These are phyloP conservation scores for Apostichopus californicus DNA, from an alignment of 35 echinoderm and acorn worm genomes.

Conservation along the genomic window DNA sequence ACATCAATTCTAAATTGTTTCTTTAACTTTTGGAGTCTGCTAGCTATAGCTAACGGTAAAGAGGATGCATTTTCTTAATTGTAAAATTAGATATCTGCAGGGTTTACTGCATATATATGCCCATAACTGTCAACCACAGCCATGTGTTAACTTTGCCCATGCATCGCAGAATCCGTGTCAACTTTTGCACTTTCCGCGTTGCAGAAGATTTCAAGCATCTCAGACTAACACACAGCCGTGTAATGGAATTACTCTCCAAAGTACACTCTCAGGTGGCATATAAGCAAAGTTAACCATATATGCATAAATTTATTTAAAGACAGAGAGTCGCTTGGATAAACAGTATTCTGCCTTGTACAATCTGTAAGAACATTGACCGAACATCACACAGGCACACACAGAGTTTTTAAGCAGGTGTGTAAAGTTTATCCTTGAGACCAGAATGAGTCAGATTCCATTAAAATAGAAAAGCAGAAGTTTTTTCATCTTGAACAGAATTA, in stretches of 20 bases:
- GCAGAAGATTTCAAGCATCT: background rate
- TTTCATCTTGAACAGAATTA: background rate
- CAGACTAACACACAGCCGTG: background rate
- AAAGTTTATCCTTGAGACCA: background rate
- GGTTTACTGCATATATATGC: background rate
- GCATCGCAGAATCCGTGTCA: constrained; percentile 4
- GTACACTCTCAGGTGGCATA: too few species aligned
- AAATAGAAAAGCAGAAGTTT: background rate
- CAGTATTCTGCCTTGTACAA: background rate
- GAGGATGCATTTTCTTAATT: background rate
- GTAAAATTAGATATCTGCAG: constrained; percentile 19
- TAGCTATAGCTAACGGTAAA: too few species aligned
- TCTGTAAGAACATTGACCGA: background rate
- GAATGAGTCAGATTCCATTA: background rate
- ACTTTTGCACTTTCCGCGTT: constrained; percentile 6
- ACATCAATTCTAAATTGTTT: too few species aligned
- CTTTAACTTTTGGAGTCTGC: too few species aligned
- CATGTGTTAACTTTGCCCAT: constrained; percentile 36
- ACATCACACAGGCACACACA: background rate
- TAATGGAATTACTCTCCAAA: background rate
- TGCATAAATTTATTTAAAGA: background rate
- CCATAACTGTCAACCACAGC: background rate
- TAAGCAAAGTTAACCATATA: background rate
- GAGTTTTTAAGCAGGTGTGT: background rate
- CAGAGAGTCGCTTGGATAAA: background rate